Evolutionary conservation across 1,140 invertebrate genomes (phyloP).

Genomic region (Cotesia chilonis): DNA sequence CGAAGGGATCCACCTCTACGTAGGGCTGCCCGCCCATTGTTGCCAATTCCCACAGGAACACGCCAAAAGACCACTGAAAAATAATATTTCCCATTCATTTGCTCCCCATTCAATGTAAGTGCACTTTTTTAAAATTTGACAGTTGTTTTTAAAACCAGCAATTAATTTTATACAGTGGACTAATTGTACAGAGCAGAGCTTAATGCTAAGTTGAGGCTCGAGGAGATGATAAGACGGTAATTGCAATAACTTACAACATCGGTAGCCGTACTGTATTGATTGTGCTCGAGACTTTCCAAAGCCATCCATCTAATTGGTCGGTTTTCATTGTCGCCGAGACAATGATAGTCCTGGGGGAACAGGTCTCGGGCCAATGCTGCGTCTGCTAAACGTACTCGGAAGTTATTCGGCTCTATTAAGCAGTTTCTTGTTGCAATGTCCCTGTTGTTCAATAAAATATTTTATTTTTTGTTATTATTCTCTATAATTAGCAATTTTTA

Average conservation of each 20-base stretch:
- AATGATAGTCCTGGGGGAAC: constrained; percentile 95
- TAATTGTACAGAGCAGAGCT: too few species aligned
- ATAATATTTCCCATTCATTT: constrained; percentile 36
- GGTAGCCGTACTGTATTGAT: constrained; percentile 79
- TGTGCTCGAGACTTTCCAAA: constrained; percentile 84
- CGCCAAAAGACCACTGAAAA: constrained; percentile 91
- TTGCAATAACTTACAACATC: constrained; percentile 77
- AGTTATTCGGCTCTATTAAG: constrained; percentile 74
- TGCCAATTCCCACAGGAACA: constrained; percentile 93
- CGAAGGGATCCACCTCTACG: constrained; percentile 89
- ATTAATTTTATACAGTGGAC: too few species aligned
- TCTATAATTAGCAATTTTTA: not conserved
- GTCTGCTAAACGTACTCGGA: constrained; percentile 88
- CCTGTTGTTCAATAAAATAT: constrained; percentile 53
- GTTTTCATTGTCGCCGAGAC: constrained; percentile 93
- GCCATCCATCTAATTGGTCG: constrained; percentile 95
- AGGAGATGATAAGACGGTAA: too few species aligned
- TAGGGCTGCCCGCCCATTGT: constrained; percentile 89
- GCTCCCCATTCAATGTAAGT: too few species aligned
- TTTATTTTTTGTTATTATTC: not conserved
- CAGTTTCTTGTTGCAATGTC: constrained; percentile 92
- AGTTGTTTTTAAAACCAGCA: too few species aligned
- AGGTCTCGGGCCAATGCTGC: constrained; percentile 89
- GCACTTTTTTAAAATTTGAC: too few species aligned
- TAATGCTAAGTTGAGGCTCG: too few species aligned